Conservation (phyloP, 2,797 vertebrate species). For the Hippopotamyrus pictus region DNA sequence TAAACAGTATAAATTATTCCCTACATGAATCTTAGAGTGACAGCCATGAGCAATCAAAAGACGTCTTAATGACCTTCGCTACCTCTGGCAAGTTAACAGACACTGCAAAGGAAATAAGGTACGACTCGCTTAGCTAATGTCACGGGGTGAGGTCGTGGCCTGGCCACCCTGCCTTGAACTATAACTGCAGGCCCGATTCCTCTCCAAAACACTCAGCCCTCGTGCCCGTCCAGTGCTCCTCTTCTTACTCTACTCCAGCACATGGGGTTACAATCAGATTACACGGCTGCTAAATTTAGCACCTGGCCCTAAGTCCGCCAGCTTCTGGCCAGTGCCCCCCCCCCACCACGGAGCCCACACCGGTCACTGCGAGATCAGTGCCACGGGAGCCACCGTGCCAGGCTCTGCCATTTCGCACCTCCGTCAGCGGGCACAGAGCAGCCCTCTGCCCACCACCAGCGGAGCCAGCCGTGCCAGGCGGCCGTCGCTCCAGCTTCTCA, state of each 20-base stretch:
- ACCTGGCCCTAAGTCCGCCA: background rate
- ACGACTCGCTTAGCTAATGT: background rate
- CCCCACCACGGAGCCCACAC: background rate
- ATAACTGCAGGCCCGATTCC: background rate
- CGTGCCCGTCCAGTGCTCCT: background rate
- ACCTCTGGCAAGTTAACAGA: background rate
- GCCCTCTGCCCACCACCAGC: background rate
- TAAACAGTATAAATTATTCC: background rate
- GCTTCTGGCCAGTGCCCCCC: background rate
- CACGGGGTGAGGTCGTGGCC: background rate
- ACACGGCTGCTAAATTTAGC: background rate
- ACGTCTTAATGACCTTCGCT: background rate
- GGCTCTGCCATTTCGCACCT: background rate
- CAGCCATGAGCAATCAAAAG: background rate
- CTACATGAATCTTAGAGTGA: background rate
- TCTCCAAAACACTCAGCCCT: background rate
- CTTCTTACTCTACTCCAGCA: background rate
- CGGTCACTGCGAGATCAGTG: background rate
- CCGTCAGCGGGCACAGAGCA: background rate
- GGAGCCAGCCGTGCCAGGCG: background rate
- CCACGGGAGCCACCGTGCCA: background rate
- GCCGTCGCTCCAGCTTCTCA: background rate
- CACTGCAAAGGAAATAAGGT: background rate
- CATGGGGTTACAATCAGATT: background rate
- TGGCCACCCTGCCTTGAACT: background rate